Base-by-base conservation (phyloP, 2,113 vertebrate species). In the Morone saxatilis region DNA sequence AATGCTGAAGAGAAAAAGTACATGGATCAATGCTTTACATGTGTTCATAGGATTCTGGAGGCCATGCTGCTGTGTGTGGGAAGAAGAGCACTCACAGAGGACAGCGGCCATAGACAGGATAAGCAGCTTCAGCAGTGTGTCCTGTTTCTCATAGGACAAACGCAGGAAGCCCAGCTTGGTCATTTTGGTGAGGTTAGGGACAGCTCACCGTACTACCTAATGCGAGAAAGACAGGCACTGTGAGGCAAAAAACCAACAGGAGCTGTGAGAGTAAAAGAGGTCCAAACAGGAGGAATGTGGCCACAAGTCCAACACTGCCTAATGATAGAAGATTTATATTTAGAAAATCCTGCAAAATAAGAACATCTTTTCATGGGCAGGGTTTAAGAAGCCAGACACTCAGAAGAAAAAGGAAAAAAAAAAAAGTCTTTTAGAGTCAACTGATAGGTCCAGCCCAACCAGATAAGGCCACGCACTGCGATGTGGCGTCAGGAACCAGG, bases 71-170 rank as follows among this genome's bases (percentile, higher is more conserved):
- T 47, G 13, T 17, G 12, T 9, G 4, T 8, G 2, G 7, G 8
- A 6, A 7, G 12, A 6, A 47, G 70, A 19, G 6, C 36, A 97
- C 98, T 98, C 88, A 99, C 98, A 99, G 54, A 99, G 95, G 86
- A 99, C 93, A 19, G 97, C 98, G 57, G 98, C 98, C 98, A 99
- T 99, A 0, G 98, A 99, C 84, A 99, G 93, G 92, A 99, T 99
- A 90, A 99, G 97, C 78, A 99, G 97, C 96, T 99, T 99, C 92
- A 99, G 95, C 90, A 99, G 96, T 0, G 98, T 99, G 96, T 99
- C 98, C 94, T 99, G 98, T 87, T 99, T 99, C 96, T 99, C 98
- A 6, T 99, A 99, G 94, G 98, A 99, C 93, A 99, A 93, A 68
- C 98, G 97, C 80, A 99, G 93, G 80, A 99, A 99, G 54, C 98